Evolutionary conservation across 2,113 vertebrate species (phyloP).

Genomic region (Geococcyx californianus): DNA sequence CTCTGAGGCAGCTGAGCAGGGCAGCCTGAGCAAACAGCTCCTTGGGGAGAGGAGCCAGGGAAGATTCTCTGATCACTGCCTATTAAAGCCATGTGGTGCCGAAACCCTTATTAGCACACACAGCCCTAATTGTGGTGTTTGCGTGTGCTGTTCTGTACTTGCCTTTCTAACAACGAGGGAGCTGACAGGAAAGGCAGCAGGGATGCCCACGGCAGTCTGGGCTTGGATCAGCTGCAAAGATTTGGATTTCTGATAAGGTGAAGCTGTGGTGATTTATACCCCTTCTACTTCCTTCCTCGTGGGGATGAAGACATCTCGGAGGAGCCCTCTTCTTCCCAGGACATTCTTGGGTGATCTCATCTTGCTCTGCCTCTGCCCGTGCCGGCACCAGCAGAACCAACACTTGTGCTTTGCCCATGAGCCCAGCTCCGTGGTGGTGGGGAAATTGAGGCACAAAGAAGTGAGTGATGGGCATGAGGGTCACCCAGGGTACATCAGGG

Average conservation of each 20-base stretch:
- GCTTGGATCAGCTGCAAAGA: conserved; percentile 22
- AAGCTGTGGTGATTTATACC: conserved; percentile 15
- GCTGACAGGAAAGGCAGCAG: conserved; percentile 23
- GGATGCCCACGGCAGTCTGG: conserved; percentile 36
- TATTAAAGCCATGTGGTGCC: conserved; percentile 7
- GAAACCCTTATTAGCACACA: conserved; percentile 35
- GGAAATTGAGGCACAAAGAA: background rate
- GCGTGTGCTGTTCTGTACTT: conserved; percentile 45
- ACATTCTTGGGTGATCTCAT: background rate
- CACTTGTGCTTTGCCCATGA: background rate
- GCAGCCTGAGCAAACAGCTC: background rate
- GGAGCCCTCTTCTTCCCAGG: conserved; percentile 16
- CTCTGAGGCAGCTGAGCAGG: background rate
- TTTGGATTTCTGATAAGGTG: background rate
- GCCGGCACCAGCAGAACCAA: background rate
- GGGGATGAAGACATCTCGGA: background rate
- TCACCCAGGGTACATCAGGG: background rate
- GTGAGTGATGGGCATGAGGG: background rate
- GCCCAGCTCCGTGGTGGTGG: fast-evolving
- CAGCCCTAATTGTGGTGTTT: conserved; percentile 46
- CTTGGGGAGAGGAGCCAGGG: conserved; percentile 7
- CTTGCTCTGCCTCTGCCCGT: background rate
- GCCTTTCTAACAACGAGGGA: conserved; percentile 38
- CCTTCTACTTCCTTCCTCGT: conserved; percentile 34
- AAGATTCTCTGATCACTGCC: conserved; percentile 27